Base-by-base conservation (phyloP, 2,888 invertebrate genomes). In the Junonia oenone region DNA sequence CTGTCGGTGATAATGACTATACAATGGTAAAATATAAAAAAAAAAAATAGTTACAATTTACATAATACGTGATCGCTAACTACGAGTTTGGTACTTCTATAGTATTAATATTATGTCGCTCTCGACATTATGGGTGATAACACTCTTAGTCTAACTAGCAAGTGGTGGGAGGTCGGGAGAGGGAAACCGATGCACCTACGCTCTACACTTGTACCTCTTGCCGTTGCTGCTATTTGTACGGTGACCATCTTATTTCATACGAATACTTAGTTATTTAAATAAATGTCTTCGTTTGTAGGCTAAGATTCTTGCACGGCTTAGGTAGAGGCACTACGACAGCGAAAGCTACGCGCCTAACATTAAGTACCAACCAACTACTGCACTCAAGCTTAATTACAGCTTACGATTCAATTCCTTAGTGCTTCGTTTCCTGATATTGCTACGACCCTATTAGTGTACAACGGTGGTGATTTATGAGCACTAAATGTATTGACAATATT, bases 21-120 rank as follows among this genome's bases (percentile, higher is more conserved):
- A 90, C 90, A 90, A 86, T 90, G 89, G 88, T 90, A 88, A 87
- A 89, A 86, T 85, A 87, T 83, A 83, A 85, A 83, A 85, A 84
- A 76, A 81, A 78, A 76, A 81, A 78, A 75, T 85, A 79, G 81
- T 86, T 86, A 85, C 81, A 89, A 90, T 89, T 78, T 90, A 90
- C 90, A 90, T 85, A 87, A 85, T 86, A 86, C 80, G 88, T 84
- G 83, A 86, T 81, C 76, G 76, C 84, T 88, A 90, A 83, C 90
- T 88, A 89, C 78, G 71, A 83, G 88, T 89, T 89, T 89, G 89
- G 90, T 89, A 89, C 85, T 87, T 86, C 83, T 87, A 88, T 85
- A 80, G 76, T 73, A 74, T 73, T 73, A 73, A 72, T 76, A 78
- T 74, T 73, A 81, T 76, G 75, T 80, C 75, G 73, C 40, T 58